Percentiles rank a stretch among this genome's conserved stretches.
Evolutionary conservation across 2,888 invertebrate genomes (phyloP).

Genomic region (Chrysotoxum bicinctum): DNA sequence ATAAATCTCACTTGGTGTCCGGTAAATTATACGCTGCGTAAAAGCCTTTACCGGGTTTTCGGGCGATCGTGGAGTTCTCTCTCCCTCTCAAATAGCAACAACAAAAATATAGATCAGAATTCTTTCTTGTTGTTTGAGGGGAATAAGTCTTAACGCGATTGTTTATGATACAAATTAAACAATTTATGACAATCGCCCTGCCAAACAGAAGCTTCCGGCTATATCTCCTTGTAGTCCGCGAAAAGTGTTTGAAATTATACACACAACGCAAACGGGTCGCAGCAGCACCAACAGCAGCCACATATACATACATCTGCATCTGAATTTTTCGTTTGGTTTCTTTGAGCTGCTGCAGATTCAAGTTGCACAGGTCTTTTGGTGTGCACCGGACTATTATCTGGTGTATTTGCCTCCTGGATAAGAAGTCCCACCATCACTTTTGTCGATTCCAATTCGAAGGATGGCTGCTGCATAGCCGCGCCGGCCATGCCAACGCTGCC

Average conservation of each 20-base stretch:
- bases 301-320: slow-evolving; percentile 53
- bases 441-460: slow-evolving; percentile 60
- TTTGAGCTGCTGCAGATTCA: neutral
- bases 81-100: slow-evolving; percentile 38
- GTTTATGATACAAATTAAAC: slow-evolving; percentile 82
- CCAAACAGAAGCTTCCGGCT: slow-evolving; percentile 74
- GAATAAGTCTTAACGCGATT: slow-evolving; percentile 81
- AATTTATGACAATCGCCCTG: slow-evolving; percentile 81
- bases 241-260: slow-evolving; percentile 68
- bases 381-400: slow-evolving; percentile 43
- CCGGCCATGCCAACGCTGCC: neutral
- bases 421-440: slow-evolving; percentile 26
- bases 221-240: slow-evolving; percentile 58
- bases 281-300: slow-evolving; percentile 11
- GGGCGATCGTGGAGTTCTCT: slow-evolving; percentile 43
- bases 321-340: slow-evolving; percentile 34
- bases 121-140: neutral
- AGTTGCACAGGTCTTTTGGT: slow-evolving; percentile 14
- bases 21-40: slow-evolving; percentile 81
- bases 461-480: slow-evolving; percentile 40
- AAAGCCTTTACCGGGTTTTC: slow-evolving; percentile 76
- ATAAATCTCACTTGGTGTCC: slow-evolving; percentile 82
- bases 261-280: neutral
- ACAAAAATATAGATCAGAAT: slow-evolving; percentile 40
- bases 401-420: slow-evolving; percentile 69